Evolutionary conservation across 2,113 vertebrate genomes (phyloP).

Genomic region (Theristicus caerulescens): DNA sequence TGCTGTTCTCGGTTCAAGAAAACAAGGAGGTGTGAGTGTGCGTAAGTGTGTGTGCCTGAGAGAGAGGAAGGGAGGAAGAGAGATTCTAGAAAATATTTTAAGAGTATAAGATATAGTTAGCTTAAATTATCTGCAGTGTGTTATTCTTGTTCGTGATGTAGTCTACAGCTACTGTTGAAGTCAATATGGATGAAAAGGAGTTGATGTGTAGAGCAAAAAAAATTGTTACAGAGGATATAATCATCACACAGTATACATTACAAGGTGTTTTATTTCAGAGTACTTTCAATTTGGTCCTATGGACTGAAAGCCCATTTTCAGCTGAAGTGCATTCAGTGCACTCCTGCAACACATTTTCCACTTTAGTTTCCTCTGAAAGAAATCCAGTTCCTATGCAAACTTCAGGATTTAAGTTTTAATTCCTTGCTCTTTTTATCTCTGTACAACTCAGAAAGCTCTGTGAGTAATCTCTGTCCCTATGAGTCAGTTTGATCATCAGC

Average conservation of each 20-base stretch:
- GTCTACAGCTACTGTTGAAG: background rate
- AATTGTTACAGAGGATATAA: background rate
- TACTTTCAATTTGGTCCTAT: background rate
- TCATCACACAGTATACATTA: background rate
- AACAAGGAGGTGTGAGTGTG: background rate
- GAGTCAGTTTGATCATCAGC: background rate
- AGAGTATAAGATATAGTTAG: background rate
- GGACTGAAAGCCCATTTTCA: background rate
- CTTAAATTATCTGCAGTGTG: background rate
- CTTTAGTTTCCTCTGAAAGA: background rate
- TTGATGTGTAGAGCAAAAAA: background rate
- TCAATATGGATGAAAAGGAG: background rate
- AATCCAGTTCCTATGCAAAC: background rate
- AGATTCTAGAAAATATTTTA: background rate
- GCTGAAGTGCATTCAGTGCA: background rate
- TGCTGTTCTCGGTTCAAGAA: background rate
- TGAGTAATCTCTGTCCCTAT: background rate
- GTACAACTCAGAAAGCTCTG: background rate
- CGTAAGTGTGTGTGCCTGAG: background rate
- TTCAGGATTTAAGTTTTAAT: background rate
- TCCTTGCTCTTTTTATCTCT: background rate
- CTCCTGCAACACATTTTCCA: background rate
- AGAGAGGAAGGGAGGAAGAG: background rate
- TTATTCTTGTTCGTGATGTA: background rate
- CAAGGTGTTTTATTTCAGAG: background rate